Evolutionary conservation across 2,797 vertebrate genomes (phyloP), one percentile per base, ranked within the genome.

Genomic region (Bufotes viridis): DNA sequence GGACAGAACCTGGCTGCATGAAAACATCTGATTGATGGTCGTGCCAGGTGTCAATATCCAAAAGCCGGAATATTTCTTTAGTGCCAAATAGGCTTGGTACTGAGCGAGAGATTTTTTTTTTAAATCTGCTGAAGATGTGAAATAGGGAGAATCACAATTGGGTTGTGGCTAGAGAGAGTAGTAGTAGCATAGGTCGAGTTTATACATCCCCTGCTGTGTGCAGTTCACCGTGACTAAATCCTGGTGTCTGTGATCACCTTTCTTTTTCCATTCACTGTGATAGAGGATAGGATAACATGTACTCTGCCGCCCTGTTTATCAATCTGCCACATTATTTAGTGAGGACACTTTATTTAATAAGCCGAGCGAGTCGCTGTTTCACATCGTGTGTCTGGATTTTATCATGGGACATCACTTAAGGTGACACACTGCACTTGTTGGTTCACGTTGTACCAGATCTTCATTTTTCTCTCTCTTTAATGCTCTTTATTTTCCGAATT

Each of bases 291-390:
- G 1, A 13, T 69, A 69, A 15, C 67, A 14, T 26, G 12, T 20
- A 9, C 4, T 29, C 12, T 26, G 22, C 65, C 29, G 24, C 65
- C n/a, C 3, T 26, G 14, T 69, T 69, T 29, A 26, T 69, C 29
- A 69, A 69, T 69, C 65, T 69, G 29, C 24, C 67, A 29, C 67
- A 69, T 69, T 29, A 69, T 69, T 29, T 29, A 69, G 67, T 69
- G 67, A 29, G 26, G 67, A 69, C 67, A 69, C 67, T 69, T 69
- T 29, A 69, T 69, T 69, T 69, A 69, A 69, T 69, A 69, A 69
- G 67, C 24, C 15, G 67, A 69, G 10, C 22, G 49, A 67, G 29
- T 53, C 49, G 34, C 13, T 53, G 20, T 82, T 18, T 51, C 49
- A 18, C 18, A 42, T 42, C 18, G 42, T 67, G 61, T 82, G 11